Percentiles rank a stretch among this genome's conserved stretches.
Evolutionary conservation across 2,888 invertebrate species (phyloP).

Genomic region (Chaetoderma sp.): DNA sequence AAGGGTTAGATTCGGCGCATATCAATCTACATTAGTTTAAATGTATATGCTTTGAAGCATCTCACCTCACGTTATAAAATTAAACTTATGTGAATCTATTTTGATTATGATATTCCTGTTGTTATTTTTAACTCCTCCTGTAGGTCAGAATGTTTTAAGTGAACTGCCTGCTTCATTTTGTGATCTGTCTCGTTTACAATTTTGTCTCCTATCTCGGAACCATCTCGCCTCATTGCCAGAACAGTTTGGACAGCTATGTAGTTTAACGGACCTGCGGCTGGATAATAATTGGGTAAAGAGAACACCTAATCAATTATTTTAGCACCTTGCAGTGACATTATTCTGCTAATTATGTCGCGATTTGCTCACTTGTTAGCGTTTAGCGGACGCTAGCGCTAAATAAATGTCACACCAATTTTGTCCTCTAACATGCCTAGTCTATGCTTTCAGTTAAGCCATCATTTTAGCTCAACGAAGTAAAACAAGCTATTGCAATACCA

Average conservation of each 20-base stretch:
- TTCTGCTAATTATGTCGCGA: neutral
- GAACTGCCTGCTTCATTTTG: conserved; percentile 59
- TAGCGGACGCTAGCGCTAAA: no score
- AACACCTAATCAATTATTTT: neutral
- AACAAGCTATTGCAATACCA: no score
- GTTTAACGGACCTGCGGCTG: conserved; percentile 51
- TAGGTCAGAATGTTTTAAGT: conserved; percentile 57
- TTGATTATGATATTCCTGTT: conserved; percentile 1
- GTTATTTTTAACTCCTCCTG: conserved; percentile 2
- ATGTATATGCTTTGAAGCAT: no score
- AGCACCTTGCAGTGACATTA: neutral
- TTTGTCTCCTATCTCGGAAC: conserved; percentile 56
- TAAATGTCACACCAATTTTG: neutral
- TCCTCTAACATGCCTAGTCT: no score
- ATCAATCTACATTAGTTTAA: no score
- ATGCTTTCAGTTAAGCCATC: no score
- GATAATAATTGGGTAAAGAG: conserved; percentile 54
- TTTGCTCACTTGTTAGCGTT: no score
- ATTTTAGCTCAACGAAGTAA: no score
- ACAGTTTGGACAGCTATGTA: conserved; percentile 53
- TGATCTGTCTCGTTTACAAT: conserved; percentile 41
- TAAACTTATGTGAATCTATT: neutral
- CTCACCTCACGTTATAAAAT: no score
- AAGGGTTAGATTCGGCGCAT: no score
- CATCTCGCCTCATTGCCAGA: conserved; percentile 48